phyloP scores from a whole-genome alignment of 2,797 vertebrate species.

The Premnoplex brunnescens region DNA sequence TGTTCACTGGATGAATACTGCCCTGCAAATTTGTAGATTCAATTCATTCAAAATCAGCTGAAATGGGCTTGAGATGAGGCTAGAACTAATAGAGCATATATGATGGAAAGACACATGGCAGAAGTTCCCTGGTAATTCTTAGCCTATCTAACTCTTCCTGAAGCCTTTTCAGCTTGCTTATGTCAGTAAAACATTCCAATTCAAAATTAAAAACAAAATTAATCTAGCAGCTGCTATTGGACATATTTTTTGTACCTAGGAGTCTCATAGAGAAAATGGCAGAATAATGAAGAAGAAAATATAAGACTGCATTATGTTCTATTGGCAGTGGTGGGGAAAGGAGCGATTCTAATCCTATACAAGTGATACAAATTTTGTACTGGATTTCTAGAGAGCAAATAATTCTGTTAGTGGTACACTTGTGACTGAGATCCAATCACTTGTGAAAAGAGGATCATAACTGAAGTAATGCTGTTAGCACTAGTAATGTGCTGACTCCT shows the following conservation, averaged over 20 bases:
- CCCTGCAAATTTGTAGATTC: background rate
- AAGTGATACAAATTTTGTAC: background rate
- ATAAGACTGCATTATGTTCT: background rate
- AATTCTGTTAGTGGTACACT: background rate
- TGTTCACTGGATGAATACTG: background rate
- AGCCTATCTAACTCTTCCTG: background rate
- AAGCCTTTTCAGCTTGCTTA: background rate
- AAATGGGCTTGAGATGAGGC: background rate
- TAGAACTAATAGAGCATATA: background rate
- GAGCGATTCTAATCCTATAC: fast-evolving
- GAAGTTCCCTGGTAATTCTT: background rate
- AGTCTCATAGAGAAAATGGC: background rate
- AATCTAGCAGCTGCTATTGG: background rate
- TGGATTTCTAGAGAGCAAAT: background rate
- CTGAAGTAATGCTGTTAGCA: no score
- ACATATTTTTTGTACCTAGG: background rate
- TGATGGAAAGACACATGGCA: background rate
- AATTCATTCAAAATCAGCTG: background rate
- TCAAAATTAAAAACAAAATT: background rate
- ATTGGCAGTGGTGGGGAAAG: background rate
- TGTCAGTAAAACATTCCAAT: background rate
- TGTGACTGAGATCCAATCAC: no score
- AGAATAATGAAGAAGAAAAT: background rate
- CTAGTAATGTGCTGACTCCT: no score
- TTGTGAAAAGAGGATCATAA: no score